Evolutionary conservation across 2,113 vertebrate genomes (phyloP).

Genomic region (Meleagris gallopavo): DNA sequence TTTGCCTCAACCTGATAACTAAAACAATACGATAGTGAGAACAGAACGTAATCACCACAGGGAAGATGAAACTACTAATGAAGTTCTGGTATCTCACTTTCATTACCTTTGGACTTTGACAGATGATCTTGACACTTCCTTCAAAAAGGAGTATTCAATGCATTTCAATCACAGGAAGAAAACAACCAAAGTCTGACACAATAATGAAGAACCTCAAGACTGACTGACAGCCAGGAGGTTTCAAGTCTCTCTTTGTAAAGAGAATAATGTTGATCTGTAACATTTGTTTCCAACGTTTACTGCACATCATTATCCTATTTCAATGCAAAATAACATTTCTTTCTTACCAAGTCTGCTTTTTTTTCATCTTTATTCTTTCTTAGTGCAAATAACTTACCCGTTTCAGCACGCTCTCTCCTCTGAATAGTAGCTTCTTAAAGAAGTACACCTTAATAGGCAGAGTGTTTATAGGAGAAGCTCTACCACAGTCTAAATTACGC

Average conservation of each 20-base stretch:
- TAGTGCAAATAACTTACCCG: constrained; percentile 42
- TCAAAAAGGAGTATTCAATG: background rate
- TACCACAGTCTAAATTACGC: constrained; percentile 22
- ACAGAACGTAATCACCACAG: background rate
- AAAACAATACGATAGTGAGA: background rate
- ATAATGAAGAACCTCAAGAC: background rate
- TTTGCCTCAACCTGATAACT: background rate
- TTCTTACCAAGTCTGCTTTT: background rate
- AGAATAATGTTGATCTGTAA: constrained; percentile 10
- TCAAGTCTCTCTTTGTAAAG: background rate
- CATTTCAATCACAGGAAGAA: background rate
- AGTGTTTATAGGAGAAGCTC: constrained; percentile 44
- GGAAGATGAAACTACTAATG: background rate
- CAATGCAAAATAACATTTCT: background rate
- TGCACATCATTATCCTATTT: background rate
- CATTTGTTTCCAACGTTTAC: background rate
- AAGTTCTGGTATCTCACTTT: background rate
- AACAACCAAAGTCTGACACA: background rate
- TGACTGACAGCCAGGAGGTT: constrained; percentile 20
- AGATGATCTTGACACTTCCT: constrained; percentile 11
- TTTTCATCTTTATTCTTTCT: background rate
- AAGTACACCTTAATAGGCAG: background rate
- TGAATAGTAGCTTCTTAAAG: background rate
- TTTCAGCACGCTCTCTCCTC: background rate
- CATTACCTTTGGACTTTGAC: background rate